Evolutionary conservation across 1,140 invertebrate genomes (phyloP).

Genomic region (Euura saliciscinereae): DNA sequence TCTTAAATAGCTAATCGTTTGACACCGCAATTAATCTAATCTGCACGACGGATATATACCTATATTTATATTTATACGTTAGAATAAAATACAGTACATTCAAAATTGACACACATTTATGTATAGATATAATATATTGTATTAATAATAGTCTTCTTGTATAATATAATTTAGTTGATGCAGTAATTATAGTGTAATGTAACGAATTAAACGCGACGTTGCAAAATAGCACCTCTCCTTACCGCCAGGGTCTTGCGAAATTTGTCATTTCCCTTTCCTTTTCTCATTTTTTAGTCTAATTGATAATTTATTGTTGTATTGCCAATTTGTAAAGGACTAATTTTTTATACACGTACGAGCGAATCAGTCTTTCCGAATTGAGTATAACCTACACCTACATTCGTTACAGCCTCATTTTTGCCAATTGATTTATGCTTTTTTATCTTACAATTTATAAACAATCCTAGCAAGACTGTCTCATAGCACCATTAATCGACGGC

Average conservation of each 20-base stretch:
- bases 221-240: slow-evolving; percentile 33
- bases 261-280: not conserved
- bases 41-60: not conserved
- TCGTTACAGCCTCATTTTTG: no score
- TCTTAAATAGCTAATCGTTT: no score
- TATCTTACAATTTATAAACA: no score
- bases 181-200: not conserved
- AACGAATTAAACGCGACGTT: not conserved
- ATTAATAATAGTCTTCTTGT: no score
- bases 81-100: slow-evolving; percentile 52
- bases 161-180: not conserved
- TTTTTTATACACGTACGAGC: not conserved
- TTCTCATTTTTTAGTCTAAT: not conserved
- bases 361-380: slow-evolving; percentile 1
- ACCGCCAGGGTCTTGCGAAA: slow-evolving; percentile 1
- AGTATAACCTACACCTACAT: not conserved
- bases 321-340: not conserved
- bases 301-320: not conserved
- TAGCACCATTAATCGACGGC: no score
- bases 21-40: no score
- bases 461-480: no score
- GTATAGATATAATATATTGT: slow-evolving; percentile 27
- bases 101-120: slow-evolving; percentile 58
- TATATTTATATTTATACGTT: slow-evolving; percentile 32
- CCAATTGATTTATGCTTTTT: no score